Conservation (phyloP, 2,888 invertebrate genomes). For the Diogma glabrata region DNA sequence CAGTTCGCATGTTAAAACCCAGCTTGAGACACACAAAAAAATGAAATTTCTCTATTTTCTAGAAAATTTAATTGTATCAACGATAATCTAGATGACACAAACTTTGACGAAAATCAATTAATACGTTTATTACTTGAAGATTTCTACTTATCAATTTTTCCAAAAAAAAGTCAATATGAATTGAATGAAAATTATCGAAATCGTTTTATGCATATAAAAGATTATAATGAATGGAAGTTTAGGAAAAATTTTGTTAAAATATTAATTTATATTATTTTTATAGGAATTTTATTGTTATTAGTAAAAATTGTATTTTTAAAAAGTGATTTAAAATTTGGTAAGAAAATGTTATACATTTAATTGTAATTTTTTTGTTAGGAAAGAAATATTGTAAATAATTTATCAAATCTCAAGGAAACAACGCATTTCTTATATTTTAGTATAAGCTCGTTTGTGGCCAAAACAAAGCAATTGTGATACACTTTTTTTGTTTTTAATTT, state of each 20-base stretch:
- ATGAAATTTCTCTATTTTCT: not conserved
- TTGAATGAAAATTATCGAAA: constrained; percentile 56
- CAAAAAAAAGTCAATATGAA: constrained; percentile 59
- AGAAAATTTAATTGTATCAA: constrained; percentile 75
- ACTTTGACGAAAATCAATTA: constrained; percentile 49
- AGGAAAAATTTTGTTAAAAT: constrained; percentile 27
- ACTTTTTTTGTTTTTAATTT: too few species aligned
- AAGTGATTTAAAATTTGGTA: not conserved
- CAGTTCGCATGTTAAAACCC: too few species aligned
- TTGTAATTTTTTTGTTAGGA: too few species aligned
- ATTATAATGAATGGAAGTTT: constrained; percentile 30
- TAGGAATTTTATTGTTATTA: constrained; percentile 25
- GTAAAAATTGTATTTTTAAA: constrained; percentile 4
- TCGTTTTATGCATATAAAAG: constrained; percentile 40
- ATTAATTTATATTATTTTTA: constrained; percentile 29
- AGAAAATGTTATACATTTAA: not conserved
- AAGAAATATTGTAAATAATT: too few species aligned
- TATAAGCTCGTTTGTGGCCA: too few species aligned
- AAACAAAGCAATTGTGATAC: too few species aligned
- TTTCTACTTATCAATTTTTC: constrained; percentile 63
- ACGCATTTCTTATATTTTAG: too few species aligned
- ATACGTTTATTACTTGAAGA: constrained; percentile 59
- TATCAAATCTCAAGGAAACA: too few species aligned
- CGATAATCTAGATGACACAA: constrained; percentile 57
- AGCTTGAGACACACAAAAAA: too few species aligned